Base-by-base conservation (phyloP, 2,797 vertebrate genomes). In the Valencia hispanica region DNA sequence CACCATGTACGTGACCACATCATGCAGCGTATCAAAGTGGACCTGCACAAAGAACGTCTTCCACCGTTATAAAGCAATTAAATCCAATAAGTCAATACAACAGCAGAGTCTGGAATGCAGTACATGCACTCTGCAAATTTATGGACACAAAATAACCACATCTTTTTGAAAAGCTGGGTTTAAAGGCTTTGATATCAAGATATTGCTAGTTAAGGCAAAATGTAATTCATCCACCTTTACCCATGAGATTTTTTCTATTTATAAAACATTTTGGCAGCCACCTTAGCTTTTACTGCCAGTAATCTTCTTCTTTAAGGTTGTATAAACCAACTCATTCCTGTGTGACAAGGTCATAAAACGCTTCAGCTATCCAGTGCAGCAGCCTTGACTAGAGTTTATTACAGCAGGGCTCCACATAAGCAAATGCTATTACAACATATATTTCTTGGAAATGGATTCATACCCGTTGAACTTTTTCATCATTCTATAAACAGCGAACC, bases 1-100 rank as follows among this genome's bases (percentile, higher is more conserved):
- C 27, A 96, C 83, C 47, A 98, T 89, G 71, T 92, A 94, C 75
- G 68, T 63, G 75, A 97, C 77, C 25, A 96, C 94, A 0, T 95
- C 92, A 0, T 93, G 83, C 6, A 97, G 94, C 0, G 95, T 96
- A 32, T 81, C 5, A 77, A 96, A 96, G 9, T 1, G 17, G 55
- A 96, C 82, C 96, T 97, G 88, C 71, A 45, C 1, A 20, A 22
- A 81, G 1, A 79, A 69, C 22, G 1, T 25, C 27, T 70, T 73
- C 18, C 69, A 30, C 20, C 18, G 47, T 36, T 2, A 4, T 2
- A 63, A 20, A 39, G 30, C 8, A 32, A 48, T 30, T 5, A 70
- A 70, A 68, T 5, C 8, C 15, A 41, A 27, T 36, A 32, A 34
- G 79, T 70, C 12, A 22, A 45, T 20, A 25, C 39, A 53, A n/a